Evolutionary conservation across 2,113 vertebrate species (phyloP), one percentile per base, ranked within the genome.

Genomic region (Ochotona curzoniae): DNA sequence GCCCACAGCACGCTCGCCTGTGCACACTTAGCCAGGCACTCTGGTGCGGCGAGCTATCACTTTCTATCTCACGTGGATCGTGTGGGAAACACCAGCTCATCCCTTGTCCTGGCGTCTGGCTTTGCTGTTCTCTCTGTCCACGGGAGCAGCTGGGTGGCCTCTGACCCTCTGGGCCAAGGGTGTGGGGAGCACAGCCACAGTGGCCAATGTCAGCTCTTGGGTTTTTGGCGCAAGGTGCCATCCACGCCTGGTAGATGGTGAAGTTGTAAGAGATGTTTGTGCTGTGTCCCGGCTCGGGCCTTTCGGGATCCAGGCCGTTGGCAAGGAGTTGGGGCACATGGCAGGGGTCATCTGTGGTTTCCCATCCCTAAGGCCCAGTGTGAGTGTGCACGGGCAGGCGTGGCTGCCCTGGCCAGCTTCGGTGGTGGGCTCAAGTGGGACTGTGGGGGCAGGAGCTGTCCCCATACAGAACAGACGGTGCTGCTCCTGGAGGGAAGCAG

Each of bases 41-140:
- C 75, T 95, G 80, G n/a, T 11, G 87, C 21, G 93, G 82, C 81
- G 82, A 32, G 63, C 66, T n/a, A 57, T 23, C 35, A 69, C 95
- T 71, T 94, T 79, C 87, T 93, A 82, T 66, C 20, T 54, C 82
- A 61, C 63, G 18, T 63, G 86, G 83, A 44, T 26, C 7, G 5
- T 57, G 93, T 86, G 70, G 67, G 47, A 92, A 93, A 92, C 51
- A 51, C 1, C 0, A 54, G 60, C 64, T 80, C 60, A 3, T 0
- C 26, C 69, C 25, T 95, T 66, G n/a, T 11, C 3, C 0, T 10
- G 0, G 0, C 57, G 1, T 93, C 86, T 69, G 78, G 74, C 20
- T 35, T 83, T 67, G n/a, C 74, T 57, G 30, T 80, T 76, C 26
- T 25, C 51, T 69, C 54, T 38, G 73, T 35, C 6, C 78, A 35